Evolutionary conservation across 53 echinoderm and acorn worm species (phyloP).

Genomic region (Hippasteria phrygiana): DNA sequence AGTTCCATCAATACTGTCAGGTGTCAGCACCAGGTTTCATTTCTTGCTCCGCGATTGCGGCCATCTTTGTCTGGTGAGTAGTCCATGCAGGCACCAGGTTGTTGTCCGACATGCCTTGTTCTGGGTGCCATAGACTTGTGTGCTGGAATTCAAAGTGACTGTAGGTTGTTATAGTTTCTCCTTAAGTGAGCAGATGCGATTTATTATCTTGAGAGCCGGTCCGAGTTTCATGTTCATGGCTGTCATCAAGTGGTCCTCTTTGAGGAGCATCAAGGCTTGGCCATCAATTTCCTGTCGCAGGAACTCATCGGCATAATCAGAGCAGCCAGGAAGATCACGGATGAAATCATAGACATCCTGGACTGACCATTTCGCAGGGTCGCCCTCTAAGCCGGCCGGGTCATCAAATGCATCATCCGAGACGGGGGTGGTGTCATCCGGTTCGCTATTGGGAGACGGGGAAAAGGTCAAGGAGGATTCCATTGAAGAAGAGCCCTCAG

Average conservation of each 20-base stretch:
- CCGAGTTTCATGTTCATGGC: conserved; percentile 99
- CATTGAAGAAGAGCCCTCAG: conserved; percentile 78
- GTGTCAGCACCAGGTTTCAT: background rate
- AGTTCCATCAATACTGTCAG: background rate
- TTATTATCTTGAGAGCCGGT: conserved; percentile 95
- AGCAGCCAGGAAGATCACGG: conserved; percentile 88
- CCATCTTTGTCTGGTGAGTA: background rate
- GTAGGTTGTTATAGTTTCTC: conserved; percentile 53
- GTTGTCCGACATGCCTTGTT: too few species aligned
- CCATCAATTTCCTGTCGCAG: conserved; percentile 96
- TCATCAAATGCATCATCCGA: conserved; percentile 82
- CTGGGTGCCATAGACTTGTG: background rate
- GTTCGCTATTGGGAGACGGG: conserved; percentile 56
- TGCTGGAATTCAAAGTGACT: background rate
- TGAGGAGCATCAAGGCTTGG: conserved; percentile 95
- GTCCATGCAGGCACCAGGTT: background rate
- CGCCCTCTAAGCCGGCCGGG: conserved; percentile 63
- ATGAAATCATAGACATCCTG: conserved; percentile 88
- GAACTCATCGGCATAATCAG: conserved; percentile 94
- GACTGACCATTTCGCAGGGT: conserved; percentile 89
- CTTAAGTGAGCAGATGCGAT: conserved; percentile 82
- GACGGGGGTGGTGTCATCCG: conserved; percentile 77
- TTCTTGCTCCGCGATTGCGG: background rate
- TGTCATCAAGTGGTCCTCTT: conserved; percentile 98
- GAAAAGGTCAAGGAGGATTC: conserved; percentile 74